Evolutionary conservation across 2,888 invertebrate genomes (phyloP), one percentile per base, ranked within the genome.

Genomic region (Mayetiola destructor): DNA sequence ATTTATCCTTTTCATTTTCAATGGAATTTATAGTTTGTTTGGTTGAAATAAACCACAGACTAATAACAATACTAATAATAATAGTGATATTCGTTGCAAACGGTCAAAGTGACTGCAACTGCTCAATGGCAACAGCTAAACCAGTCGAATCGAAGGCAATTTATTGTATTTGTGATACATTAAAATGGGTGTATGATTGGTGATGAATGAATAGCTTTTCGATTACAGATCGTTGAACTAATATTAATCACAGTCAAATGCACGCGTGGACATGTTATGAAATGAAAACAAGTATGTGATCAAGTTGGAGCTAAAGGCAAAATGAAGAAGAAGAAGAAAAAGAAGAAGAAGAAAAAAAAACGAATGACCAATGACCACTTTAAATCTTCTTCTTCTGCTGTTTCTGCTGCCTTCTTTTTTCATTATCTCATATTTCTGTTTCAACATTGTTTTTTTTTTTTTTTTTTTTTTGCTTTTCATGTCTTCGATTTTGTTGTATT

Each of bases 191-290:
- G 42, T 42, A 23, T 14, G 23, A 42, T n/a, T n/a, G n/a, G n/a
- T 42, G 42, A 42, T 23, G 42, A 23, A 42, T 48, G 48, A 16
- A 48, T 48, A 48, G 27, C 48, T 27, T 48, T 21, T 42, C 42
- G 48, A 48, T 48, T 27, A 48, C 8, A 48, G 48, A 48, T 48
- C 48, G 16, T 48, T 48, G 48, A 48, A 48, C 48, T 48, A 27
- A n/a, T 48, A 48, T 48, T 27, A 48, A 48, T 48, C 48, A 48
- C 48, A 27, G 27, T 48, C 6, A 27, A 48, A 16, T 48, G 48
- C 14, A n/a, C n/a, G 48, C 48, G 48, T 42, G 42, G 42, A 48
- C 48, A 48, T 3, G n/a, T n/a, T 12, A 27, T 27, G 48, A 14
- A 37, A 37, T n/a, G n/a, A 37, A 37, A 10, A n/a, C 27, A 27